Percentiles rank a stretch among this genome's conserved stretches.
Evolutionary conservation across 1,140 invertebrate genomes (phyloP).

Genomic region (Ceratina australensis): DNA sequence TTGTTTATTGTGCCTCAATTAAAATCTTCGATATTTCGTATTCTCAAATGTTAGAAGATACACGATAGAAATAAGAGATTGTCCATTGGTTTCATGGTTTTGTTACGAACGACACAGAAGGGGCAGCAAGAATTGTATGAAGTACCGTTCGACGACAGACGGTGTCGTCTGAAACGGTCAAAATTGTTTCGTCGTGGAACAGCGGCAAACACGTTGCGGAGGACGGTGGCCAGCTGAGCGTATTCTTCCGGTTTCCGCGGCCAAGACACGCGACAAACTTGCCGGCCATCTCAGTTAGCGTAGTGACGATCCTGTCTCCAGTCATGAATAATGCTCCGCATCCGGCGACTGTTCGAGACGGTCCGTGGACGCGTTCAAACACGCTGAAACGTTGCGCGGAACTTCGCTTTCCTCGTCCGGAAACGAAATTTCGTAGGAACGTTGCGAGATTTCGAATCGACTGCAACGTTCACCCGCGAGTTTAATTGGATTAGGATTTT

Average conservation of each 20-base stretch:
- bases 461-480: no score
- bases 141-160: conserved; percentile 16
- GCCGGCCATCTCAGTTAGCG: conserved; percentile 51
- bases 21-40: no score
- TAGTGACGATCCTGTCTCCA: conserved; percentile 65
- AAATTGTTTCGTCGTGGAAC: conserved; percentile 17
- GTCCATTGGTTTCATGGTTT: no score
- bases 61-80: no score
- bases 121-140: no score
- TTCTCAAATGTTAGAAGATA: no score
- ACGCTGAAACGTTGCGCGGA: conserved; percentile 16
- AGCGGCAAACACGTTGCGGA: conserved; percentile 51
- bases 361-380: conserved; percentile 24
- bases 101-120: no score
- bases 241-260: conserved; percentile 74
- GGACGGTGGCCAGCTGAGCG: conserved; percentile 70
- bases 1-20: no score
- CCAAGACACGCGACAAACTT: conserved; percentile 73
- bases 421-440: not conserved
- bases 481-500: not conserved
- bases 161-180: not conserved
- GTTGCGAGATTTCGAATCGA: not conserved
- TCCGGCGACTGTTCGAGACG: conserved; percentile 55
- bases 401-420: conserved; percentile 2
- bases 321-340: conserved; percentile 69